Evolutionary conservation across 1,140 invertebrate species (phyloP).

Genomic region (Streblospio benedicti): DNA sequence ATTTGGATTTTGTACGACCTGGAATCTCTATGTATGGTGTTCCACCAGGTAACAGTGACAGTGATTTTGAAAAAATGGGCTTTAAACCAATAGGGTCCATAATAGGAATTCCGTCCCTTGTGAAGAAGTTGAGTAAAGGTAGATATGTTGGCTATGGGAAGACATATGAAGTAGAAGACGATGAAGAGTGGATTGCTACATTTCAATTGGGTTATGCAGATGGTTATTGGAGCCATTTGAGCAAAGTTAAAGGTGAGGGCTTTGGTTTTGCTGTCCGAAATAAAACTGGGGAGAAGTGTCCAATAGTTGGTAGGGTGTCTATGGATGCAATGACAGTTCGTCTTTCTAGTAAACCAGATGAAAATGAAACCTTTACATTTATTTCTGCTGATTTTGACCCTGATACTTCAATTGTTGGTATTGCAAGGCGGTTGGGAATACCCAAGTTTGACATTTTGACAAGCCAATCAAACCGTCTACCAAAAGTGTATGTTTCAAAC

Average conservation of each 20-base stretch:
- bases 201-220: conserved; percentile 29
- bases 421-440: too few species aligned
- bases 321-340: conserved; percentile 30
- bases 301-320: conserved; percentile 26
- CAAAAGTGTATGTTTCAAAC: too few species aligned
- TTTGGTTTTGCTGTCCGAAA: conserved; percentile 17
- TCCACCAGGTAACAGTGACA: conserved; percentile 24
- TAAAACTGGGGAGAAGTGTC: conserved; percentile 15
- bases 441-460: too few species aligned
- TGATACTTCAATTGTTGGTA: conserved; percentile 14
- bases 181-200: conserved; percentile 24
- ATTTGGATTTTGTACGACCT: conserved; percentile 26
- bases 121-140: conserved; percentile 21
- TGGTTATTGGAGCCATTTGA: conserved; percentile 24
- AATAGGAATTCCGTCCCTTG: conserved; percentile 20
- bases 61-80: conserved; percentile 15
- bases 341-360: conserved; percentile 6
- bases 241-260: too few species aligned
- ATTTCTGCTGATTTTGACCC: conserved; percentile 23
- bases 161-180: conserved; percentile 24
- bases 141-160: conserved; percentile 25
- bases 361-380: conserved; percentile 21
- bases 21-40: conserved; percentile 28
- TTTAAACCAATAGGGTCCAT: conserved; percentile 23
- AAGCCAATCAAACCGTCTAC: too few species aligned